Percentiles rank a stretch among this genome's conserved stretches.
These are phyloP conservation scores for Triplophysa siluroides DNA, from an alignment of 2,113 vertebrate genomes.

Conservation along the genomic window DNA sequence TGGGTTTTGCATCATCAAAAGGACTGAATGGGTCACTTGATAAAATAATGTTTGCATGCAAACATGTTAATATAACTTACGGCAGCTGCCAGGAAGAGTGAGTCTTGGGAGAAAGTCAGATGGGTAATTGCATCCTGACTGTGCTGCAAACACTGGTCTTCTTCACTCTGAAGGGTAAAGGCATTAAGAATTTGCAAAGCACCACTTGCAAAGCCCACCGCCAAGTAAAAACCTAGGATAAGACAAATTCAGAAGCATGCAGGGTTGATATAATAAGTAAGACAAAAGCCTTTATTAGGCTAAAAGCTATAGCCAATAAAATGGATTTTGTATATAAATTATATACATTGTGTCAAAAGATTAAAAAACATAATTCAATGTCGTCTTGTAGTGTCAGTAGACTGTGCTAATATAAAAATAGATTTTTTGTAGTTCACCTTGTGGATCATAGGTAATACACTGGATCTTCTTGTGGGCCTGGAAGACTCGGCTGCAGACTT, in stretches of 20 bases:
- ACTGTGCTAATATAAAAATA: neutral
- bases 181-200: slow-evolving; percentile 81
- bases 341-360: neutral
- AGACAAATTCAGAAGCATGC: slow-evolving; percentile 32
- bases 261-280: no score
- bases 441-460: slow-evolving; percentile 81
- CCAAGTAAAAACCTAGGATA: slow-evolving; percentile 79
- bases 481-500: slow-evolving; percentile 78
- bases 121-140: slow-evolving; percentile 76
- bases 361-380: neutral
- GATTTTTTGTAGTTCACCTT: slow-evolving; percentile 74
- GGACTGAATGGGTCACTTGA: neutral
- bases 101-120: slow-evolving; percentile 85
- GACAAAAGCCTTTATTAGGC: no score
- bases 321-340: neutral
- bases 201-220: slow-evolving; percentile 83
- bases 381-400: neutral
- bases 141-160: slow-evolving; percentile 72
- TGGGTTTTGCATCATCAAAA: neutral
- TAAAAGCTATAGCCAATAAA: neutral
- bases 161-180: slow-evolving; percentile 75
- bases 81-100: slow-evolving; percentile 85
- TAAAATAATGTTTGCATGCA: neutral
- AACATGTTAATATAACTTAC: slow-evolving; percentile 71
- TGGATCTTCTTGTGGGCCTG: slow-evolving; percentile 70